These are phyloP conservation scores for Ditula angustiorana DNA, from an alignment of 2,888 invertebrate species.

Conservation along the genomic window DNA sequence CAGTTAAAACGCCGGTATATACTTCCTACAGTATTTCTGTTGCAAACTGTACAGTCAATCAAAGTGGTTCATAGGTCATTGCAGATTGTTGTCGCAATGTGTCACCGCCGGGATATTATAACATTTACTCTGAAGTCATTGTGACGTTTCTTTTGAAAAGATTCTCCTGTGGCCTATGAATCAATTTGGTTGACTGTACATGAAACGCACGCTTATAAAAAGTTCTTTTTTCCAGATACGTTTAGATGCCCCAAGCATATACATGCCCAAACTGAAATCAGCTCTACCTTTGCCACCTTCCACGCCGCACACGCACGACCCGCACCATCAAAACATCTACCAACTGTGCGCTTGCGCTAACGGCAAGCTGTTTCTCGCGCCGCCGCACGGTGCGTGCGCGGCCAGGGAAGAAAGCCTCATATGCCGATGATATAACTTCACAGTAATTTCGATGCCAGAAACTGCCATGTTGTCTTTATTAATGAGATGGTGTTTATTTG, in stretches of 20 bases:
- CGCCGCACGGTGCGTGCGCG: slow-evolving; percentile 92
- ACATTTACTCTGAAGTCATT: too few species aligned
- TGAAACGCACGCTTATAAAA: neutral
- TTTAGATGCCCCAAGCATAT: slow-evolving; percentile 87
- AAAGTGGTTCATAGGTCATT: too few species aligned
- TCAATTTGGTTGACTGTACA: too few species aligned
- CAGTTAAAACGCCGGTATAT: too few species aligned
- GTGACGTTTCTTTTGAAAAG: too few species aligned
- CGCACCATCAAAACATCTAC: slow-evolving; percentile 89
- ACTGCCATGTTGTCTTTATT: slow-evolving; percentile 11
- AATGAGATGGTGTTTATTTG: neutral
- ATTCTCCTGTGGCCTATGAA: too few species aligned
- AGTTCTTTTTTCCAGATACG: slow-evolving; percentile 81
- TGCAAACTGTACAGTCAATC: too few species aligned
- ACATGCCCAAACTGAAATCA: slow-evolving; percentile 88
- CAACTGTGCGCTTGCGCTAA: slow-evolving; percentile 96
- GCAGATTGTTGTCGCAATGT: too few species aligned
- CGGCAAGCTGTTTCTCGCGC: slow-evolving; percentile 95
- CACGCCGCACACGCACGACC: slow-evolving; percentile 79
- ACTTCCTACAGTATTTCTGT: too few species aligned
- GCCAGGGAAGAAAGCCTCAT: slow-evolving; percentile 84
- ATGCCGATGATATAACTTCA: slow-evolving; percentile 76
- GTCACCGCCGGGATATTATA: too few species aligned
- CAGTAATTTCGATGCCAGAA: slow-evolving; percentile 11
- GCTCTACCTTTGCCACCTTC: slow-evolving; percentile 84